Base-by-base conservation (phyloP, 2,888 invertebrate genomes). In the Trichopria drosophilae region DNA sequence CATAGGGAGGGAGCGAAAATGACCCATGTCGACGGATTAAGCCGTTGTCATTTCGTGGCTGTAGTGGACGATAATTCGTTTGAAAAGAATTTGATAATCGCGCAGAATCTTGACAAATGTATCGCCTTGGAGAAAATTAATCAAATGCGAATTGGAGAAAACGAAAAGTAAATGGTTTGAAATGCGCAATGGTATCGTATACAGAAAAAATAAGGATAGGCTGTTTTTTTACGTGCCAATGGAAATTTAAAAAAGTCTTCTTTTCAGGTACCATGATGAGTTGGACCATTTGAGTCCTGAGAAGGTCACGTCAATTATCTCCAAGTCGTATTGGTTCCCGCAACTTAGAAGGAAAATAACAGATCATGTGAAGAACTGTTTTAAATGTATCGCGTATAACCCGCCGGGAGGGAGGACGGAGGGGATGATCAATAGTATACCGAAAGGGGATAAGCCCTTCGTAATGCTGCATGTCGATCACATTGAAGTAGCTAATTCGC, bases 361-460 rank as follows among this genome's bases (percentile, higher is more conserved):
- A 10, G 18, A 28, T 13, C 40, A 40, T 16, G 12, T 40, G n/a
- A 24, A 16, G 19, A 40, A 26, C 28, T 26, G 65, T 55, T 35
- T 65, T 28, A 62, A 63, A 51, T 67, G 65, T 39, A 55, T 67
- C 10, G 40, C 29, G 6, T 61, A 45, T 29, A 55, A 55, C 9
- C 39, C 55, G 4, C 34, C 32, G 1, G 41, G 20, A 31, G 56
- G 58, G 13, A 53, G 56, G 43, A 23, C 15, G 4, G 56, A 55
- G 18, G 59, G 57, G 16, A 55, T 44, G n/a, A 13, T 61, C 6
- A 40, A 60, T 23, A 35, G 46, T n/a, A 55, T 61, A 26, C 52
- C 51, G 6, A 49, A 49, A 16, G 57, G 48, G 9, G 20, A 54
- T 12, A n/a, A 15, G 20, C 57, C 57, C 1, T 60, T 60, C 15